Evolutionary conservation across 2,797 vertebrate genomes (phyloP).

Genomic region (Rhinella marina): DNA sequence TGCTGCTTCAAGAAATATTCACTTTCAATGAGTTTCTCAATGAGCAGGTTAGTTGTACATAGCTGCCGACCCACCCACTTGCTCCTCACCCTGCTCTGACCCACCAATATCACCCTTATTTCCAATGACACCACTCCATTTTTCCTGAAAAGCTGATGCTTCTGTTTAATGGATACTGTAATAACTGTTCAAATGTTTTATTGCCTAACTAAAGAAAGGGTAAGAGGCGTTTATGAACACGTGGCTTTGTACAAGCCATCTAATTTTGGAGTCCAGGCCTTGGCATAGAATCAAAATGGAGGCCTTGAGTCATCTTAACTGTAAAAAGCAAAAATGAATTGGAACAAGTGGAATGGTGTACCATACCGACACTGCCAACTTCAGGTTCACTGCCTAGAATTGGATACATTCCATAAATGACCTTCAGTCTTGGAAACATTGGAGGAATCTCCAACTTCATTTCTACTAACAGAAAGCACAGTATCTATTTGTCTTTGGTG

Average conservation of each 20-base stretch:
- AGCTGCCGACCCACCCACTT: not conserved
- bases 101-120: not conserved
- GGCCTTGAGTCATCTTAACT: not conserved
- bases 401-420: not conserved
- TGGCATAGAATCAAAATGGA: not conserved
- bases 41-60: not conserved
- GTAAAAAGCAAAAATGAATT: not conserved
- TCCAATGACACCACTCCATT: no score
- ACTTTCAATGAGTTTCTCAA: not conserved
- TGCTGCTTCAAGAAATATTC: not conserved
- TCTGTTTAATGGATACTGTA: not conserved
- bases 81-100: not conserved
- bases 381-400: not conserved
- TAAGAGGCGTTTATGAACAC: not conserved
- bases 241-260: not conserved
- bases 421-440: not conserved
- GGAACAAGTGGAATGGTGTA: not conserved
- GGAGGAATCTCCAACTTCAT: not conserved
- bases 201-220: not conserved
- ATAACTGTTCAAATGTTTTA: not conserved
- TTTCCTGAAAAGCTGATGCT: not conserved
- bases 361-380: not conserved
- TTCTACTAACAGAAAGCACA: not conserved
- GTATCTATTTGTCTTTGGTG: not conserved
- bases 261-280: not conserved